Evolutionary conservation across 2,888 invertebrate species (phyloP), one percentile per base, ranked within the genome.

Genomic region (Tetranychus piercei): DNA sequence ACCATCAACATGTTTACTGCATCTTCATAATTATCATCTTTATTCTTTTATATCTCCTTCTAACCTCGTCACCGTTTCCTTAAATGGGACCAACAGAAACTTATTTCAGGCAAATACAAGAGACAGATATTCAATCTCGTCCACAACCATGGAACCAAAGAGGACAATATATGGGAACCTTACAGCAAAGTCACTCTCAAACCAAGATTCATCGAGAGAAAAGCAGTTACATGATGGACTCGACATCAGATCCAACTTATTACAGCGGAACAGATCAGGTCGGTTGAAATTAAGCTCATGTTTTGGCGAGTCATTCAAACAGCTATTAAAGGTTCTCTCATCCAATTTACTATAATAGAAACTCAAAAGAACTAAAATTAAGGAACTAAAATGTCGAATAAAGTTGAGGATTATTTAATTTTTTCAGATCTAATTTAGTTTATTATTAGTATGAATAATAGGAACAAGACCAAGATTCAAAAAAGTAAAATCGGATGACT

Each of bases 61-160:
- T 55, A 55, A 34, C 34, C 34, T 55, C 55, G 15, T 15, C 55
- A 15, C 2, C 55, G 2, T 55, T 55, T 5, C 55, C 34, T 34
- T 34, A 34, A 34, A 34, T 34, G 34, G 34, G 34, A 34, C 7
- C 55, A 7, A 7, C 15, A 55, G 55, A 55, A 55, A 55, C 55
- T 55, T 55, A 55, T 55, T 55, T 55, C 55, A 55, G 64, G 9
- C 76, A 75, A 70, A 66, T 76, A 20, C 75, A 67, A 6, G 75
- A 74, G 18, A 74, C 76, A 22, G 74, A 73, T 65, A 69, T 75
- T 45, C 75, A 75, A 34, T 74, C 74, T 55, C 75, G 74, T 20
- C 71, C 55, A 22, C 74, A 75, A 7, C 74, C 74, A 55, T 55
- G 9, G 55, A 55, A 55, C 15, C 55, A 15, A 55, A 7, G 55